Base-by-base conservation (phyloP, 2,113 vertebrate genomes). In the Pteruthius melanotis region DNA sequence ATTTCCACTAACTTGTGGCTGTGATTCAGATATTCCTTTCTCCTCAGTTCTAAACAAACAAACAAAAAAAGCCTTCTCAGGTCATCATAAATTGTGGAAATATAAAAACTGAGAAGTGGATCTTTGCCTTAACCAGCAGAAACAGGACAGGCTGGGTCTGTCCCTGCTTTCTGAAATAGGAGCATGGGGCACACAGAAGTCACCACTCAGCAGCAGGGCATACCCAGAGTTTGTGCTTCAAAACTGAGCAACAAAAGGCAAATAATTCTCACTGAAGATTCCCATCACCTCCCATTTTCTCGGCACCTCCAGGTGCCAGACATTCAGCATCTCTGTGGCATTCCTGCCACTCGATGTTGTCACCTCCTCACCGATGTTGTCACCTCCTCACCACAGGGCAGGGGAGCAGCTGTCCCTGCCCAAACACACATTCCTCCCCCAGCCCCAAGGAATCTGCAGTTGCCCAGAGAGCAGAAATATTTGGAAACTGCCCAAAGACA, bases 271-370 rank as follows among this genome's bases (percentile, higher is more conserved):
- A 11, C 26, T 52, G 2, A 56, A 42, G 13, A 60, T 23, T 53
- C 37, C 50, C 54, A 42, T 18, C 49, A 8, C 47, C 33, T 83
- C 31, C 26, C 53, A 2, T 22, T 53, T n/a, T 11, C 72, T 18
- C 10, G 6, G 40, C 30, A 71, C 28, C 19, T 59, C 17, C 61
- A 4, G 1, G 1, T 11, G 45, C 52, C 26, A 28, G 65, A 33
- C 64, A 23, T 4, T 10, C 33, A 45, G 87, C 87, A 49, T 7
- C 59, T 10, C 68, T 2, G 42, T 4, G 53, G 21, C 57, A 13
- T 7, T 72, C 21, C 40, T 50, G 39, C 11, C 2, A 15, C 24
- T 5, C 15, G 50, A 1, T 2, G 15, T 0, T 4, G 37, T 47
- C 17, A 11, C 81, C 84, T 71, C 45, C 72, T 8, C 11, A 4